These are phyloP conservation scores for Mylabris sibirica DNA, from an alignment of 2,888 invertebrate genomes.

Conservation along the genomic window DNA sequence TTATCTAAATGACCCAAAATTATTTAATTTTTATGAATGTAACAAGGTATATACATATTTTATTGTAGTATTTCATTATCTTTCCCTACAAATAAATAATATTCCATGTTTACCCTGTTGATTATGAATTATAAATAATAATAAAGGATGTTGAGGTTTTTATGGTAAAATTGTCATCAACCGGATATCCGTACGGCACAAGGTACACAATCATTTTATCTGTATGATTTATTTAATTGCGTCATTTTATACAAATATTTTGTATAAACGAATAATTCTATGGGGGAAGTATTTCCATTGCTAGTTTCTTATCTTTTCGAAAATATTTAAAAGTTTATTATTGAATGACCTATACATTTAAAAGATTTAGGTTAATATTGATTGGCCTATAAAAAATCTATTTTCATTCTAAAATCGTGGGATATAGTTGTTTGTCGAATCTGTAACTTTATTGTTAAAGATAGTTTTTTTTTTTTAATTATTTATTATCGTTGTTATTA, in stretches of 20 bases:
- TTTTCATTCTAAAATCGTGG: not conserved
- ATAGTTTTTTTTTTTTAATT: not conserved
- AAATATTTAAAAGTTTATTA: not conserved
- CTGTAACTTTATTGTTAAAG: not conserved
- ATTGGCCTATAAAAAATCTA: too few species aligned
- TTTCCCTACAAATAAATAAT: conserved; percentile 17
- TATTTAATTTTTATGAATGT: not conserved
- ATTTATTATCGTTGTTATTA: not conserved
- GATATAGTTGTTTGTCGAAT: not conserved
- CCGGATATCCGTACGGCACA: conserved; percentile 32
- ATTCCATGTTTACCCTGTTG: conserved; percentile 9
- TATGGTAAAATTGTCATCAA: conserved; percentile 29
- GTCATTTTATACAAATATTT: not conserved
- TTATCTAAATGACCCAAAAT: not conserved
- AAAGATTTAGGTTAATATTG: not conserved
- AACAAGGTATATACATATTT: not conserved
- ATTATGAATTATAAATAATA: not conserved
- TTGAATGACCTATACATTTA: not conserved
- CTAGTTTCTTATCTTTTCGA: too few species aligned
- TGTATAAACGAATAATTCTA: not conserved
- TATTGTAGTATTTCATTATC: too few species aligned
- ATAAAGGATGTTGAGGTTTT: conserved; percentile 32
- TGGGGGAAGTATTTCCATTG: not conserved
- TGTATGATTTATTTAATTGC: conserved; percentile 12
- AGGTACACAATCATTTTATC: conserved; percentile 31